phyloP scores from a whole-genome alignment of 2,797 vertebrate genomes.

The Coluber constrictor region DNA sequence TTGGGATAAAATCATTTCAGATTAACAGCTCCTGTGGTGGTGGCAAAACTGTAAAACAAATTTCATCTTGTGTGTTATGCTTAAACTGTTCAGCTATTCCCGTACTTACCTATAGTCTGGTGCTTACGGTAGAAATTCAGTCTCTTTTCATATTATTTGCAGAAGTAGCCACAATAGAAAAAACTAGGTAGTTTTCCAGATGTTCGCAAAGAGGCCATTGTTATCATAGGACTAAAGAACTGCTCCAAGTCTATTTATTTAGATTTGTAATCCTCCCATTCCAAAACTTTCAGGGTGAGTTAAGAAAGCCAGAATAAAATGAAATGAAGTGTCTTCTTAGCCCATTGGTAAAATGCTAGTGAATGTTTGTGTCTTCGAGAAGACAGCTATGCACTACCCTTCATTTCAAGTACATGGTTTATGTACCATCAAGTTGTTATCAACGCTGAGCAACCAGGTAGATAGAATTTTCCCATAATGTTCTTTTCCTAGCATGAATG shows the following conservation, averaged over 20 bases:
- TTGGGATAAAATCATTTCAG: not conserved
- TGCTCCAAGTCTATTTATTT: not conserved
- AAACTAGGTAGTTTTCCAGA: slow-evolving; percentile 15
- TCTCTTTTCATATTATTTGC: slow-evolving; percentile 22
- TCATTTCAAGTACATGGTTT: not conserved
- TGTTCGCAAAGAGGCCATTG: not conserved
- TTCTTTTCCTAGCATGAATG: not conserved
- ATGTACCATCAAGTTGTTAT: not conserved
- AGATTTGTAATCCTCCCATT: not conserved
- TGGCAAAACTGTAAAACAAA: not conserved
- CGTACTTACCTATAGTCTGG: not conserved
- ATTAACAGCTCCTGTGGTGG: not conserved
- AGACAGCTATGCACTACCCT: not conserved
- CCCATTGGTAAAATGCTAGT: not conserved
- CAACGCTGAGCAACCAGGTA: not conserved
- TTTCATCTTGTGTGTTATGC: not conserved
- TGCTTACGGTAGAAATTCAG: not conserved
- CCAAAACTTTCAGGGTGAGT: not conserved
- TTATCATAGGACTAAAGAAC: not conserved
- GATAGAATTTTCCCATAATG: not conserved
- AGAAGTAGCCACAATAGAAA: slow-evolving; percentile 10
- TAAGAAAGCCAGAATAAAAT: not conserved
- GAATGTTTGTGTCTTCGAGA: not conserved
- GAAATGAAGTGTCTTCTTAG: not conserved
- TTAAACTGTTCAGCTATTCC: not conserved